Evolutionary conservation across 2,797 vertebrate genomes (phyloP).

Genomic region (Pangasius krempfi): DNA sequence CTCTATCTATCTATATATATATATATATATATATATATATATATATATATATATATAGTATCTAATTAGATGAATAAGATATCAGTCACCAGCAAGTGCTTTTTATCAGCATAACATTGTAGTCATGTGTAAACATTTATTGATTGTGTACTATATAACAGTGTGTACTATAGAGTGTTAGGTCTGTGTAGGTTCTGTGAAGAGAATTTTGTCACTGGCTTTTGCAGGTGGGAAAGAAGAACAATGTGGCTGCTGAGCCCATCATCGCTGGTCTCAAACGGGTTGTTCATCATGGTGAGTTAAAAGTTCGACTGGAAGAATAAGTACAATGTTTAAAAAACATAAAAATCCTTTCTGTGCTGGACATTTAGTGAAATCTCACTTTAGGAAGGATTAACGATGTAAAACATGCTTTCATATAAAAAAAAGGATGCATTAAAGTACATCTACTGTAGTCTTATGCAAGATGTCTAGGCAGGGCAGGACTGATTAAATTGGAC

Average conservation of each 20-base stretch:
- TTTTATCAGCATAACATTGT: neutral
- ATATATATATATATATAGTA: no score
- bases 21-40: no score
- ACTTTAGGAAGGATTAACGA: neutral
- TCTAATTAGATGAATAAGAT: neutral
- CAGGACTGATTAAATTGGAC: slow-evolving; percentile 1
- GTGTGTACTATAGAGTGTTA: neutral
- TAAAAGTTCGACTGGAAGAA: slow-evolving; percentile 41
- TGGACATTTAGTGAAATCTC: neutral
- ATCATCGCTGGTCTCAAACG: slow-evolving; percentile 97
- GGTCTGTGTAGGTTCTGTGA: neutral
- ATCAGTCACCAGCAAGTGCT: neutral
- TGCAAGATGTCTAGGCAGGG: neutral
- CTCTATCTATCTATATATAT: no score
- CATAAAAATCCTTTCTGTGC: neutral
- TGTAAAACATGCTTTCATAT: neutral
- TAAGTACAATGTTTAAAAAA: neutral
- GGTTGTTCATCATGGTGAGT: slow-evolving; percentile 98
- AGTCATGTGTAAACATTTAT: neutral
- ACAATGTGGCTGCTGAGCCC: slow-evolving; percentile 94
- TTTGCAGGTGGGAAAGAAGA: slow-evolving; percentile 88
- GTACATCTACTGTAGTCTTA: neutral
- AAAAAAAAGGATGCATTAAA: neutral
- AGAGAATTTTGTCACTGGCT: slow-evolving; percentile 30
- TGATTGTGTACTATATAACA: neutral